These are phyloP conservation scores for Hylaeus volcanicus DNA, from an alignment of 1,140 invertebrate genomes.

Conservation along the genomic window DNA sequence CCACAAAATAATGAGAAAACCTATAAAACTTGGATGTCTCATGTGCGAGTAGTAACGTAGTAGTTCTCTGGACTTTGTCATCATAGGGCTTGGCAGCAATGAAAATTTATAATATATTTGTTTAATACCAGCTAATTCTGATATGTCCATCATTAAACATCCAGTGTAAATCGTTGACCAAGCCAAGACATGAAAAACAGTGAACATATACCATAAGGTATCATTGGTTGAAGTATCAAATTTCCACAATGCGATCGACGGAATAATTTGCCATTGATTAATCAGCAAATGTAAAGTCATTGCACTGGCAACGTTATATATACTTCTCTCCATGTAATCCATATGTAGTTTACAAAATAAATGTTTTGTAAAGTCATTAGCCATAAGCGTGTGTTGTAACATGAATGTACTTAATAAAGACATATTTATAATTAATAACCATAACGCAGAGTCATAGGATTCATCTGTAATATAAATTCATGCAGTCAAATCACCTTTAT, in stretches of 20 bases:
- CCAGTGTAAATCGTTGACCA: constrained; percentile 84
- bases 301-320: constrained; percentile 78
- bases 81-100: constrained; percentile 75
- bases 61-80: constrained; percentile 78
- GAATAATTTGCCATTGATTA: constrained; percentile 77
- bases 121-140: constrained; percentile 83
- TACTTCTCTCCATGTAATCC: constrained; percentile 78
- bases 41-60: constrained; percentile 79
- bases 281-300: constrained; percentile 72
- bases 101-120: constrained; percentile 82
- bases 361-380: constrained; percentile 76
- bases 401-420: constrained; percentile 80
- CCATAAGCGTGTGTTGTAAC: constrained; percentile 81
- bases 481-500: constrained; percentile 27
- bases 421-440: constrained; percentile 74
- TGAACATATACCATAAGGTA: constrained; percentile 78
- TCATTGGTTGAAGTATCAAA: constrained; percentile 74
- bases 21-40: constrained; percentile 82
- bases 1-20: constrained; percentile 81
- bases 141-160: constrained; percentile 83
- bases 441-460: constrained; percentile 55
- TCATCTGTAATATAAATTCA: constrained; percentile 65
- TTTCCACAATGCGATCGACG: constrained; percentile 79
- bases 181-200: constrained; percentile 79
- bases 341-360: constrained; percentile 73